These are phyloP conservation scores for Pseudochromis fuscus DNA, from an alignment of 2,797 vertebrate genomes.

Conservation along the genomic window DNA sequence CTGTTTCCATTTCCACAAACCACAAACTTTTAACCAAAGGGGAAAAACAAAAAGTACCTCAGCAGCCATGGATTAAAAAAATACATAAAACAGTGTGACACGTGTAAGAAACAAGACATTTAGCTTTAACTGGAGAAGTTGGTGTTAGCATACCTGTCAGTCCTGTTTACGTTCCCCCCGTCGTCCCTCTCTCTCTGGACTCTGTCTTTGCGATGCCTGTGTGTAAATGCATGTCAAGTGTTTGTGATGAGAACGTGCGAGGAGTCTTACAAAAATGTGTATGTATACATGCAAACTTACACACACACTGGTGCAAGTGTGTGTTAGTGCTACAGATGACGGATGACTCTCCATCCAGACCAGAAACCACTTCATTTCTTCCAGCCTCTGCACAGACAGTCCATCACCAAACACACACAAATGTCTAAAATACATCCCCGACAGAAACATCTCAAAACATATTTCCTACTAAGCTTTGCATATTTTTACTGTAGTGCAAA, in stretches of 20 bases:
- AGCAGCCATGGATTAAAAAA: background rate
- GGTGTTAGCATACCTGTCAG: conserved; percentile 64
- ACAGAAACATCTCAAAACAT: background rate
- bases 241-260: conserved; percentile 37
- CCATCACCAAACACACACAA: background rate
- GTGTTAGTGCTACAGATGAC: conserved; percentile 9
- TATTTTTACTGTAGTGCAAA: background rate
- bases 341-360: conserved; percentile 5
- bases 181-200: conserved; percentile 57
- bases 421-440: background rate
- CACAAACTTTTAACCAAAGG: conserved; percentile 5
- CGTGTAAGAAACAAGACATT: background rate
- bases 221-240: conserved; percentile 32
- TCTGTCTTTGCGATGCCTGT: conserved; percentile 43
- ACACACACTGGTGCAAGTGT: background rate
- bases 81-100: background rate
- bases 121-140: conserved; percentile 24
- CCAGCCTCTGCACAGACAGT: background rate
- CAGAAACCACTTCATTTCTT: conserved; percentile 22
- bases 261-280: conserved; percentile 5
- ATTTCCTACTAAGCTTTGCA: background rate
- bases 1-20: conserved; percentile 32
- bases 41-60: conserved; percentile 1
- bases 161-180: conserved; percentile 52
- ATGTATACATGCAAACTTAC: background rate